phyloP scores from a whole-genome alignment of 1,140 invertebrate genomes.

The Maniola jurtina region DNA sequence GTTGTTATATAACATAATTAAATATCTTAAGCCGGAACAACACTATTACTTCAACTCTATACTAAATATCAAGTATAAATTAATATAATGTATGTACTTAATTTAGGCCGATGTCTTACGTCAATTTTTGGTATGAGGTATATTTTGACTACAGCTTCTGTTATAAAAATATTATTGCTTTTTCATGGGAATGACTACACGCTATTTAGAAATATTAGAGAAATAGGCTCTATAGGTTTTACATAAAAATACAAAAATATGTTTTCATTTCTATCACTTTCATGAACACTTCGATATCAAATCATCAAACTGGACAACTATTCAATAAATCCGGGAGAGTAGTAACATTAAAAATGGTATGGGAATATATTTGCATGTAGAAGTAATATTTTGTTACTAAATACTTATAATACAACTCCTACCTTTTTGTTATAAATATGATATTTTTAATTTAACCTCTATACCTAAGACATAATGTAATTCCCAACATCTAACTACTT shows the following conservation, averaged over 20 bases:
- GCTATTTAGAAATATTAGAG: conserved; percentile 36
- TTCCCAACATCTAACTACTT: conserved; percentile 63
- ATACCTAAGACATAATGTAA: conserved; percentile 51
- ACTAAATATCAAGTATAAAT: too few relatives aligned
- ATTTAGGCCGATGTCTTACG: background rate
- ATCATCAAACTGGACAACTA: conserved; percentile 39
- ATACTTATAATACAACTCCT: conserved; percentile 59
- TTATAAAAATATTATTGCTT: conserved; percentile 24
- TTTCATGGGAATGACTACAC: conserved; percentile 28
- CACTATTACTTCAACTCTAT: too few relatives aligned
- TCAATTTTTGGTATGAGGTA: too few relatives aligned
- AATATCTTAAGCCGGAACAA: too few relatives aligned
- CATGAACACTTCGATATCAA: conserved; percentile 68
- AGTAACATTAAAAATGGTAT: conserved; percentile 41
- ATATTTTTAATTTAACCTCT: conserved; percentile 45
- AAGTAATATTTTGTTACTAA: conserved; percentile 33
- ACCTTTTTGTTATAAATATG: conserved; percentile 41
- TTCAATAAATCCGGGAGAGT: conserved; percentile 23
- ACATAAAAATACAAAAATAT: conserved; percentile 75
- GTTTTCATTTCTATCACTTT: conserved; percentile 67
- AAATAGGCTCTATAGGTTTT: conserved; percentile 53
- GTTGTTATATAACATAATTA: too few relatives aligned
- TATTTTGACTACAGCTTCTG: conserved; percentile 13
- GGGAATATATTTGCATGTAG: conserved; percentile 44
- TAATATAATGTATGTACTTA: too few relatives aligned